phyloP scores from a whole-genome alignment of 1,140 invertebrate genomes.

The Meloidogyne hapla region DNA sequence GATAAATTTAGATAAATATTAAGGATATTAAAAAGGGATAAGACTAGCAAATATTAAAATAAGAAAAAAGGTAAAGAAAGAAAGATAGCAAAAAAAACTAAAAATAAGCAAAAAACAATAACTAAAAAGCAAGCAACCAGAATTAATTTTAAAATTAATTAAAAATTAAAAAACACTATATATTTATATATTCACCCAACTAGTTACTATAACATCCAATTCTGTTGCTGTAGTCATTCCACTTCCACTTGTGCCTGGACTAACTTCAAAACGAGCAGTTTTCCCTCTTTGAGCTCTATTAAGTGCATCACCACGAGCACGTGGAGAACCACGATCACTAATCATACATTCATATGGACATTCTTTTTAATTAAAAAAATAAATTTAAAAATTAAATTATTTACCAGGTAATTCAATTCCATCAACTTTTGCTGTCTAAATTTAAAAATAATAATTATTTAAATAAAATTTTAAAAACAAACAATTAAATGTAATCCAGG shows the following conservation, averaged over 20 bases:
- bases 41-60: conserved; percentile 9
- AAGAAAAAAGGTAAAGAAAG: background rate
- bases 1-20: background rate
- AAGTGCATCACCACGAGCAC: conserved; percentile 68
- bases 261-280: conserved; percentile 70
- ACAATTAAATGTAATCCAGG: conserved; percentile 60
- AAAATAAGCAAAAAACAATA: background rate
- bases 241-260: conserved; percentile 65
- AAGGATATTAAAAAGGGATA: background rate
- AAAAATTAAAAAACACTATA: background rate
- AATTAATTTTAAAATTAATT: background rate
- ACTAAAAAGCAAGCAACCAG: background rate
- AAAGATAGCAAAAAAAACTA: background rate
- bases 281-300: conserved; percentile 69
- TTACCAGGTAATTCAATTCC: conserved; percentile 64
- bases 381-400: conserved; percentile 1
- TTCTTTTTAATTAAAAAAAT: conserved; percentile 44
- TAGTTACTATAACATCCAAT: conserved; percentile 66
- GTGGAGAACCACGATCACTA: conserved; percentile 46
- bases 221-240: conserved; percentile 61
- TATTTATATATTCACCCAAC: conserved; percentile 49
- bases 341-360: conserved; percentile 59
- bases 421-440: conserved; percentile 51
- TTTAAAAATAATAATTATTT: background rate
- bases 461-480: background rate